These are phyloP conservation scores for Drosophila putrida DNA, from an alignment of 2,888 invertebrate genomes.

Conservation along the genomic window DNA sequence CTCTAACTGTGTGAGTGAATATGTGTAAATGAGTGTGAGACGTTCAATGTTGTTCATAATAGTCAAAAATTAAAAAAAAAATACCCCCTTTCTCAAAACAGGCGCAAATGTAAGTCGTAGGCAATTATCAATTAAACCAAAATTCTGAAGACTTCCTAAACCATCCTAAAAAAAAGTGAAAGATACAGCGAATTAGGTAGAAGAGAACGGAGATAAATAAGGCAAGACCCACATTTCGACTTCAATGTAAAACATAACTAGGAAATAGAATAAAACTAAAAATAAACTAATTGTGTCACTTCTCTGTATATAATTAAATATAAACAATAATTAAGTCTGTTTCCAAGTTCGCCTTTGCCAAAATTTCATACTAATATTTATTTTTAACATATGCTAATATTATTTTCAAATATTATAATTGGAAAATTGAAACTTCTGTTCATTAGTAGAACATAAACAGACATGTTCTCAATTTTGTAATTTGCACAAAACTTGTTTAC, in stretches of 20 bases:
- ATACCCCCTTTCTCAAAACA: background rate
- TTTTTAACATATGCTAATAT: background rate
- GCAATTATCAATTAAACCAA: conserved; percentile 27
- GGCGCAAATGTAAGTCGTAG: conserved; percentile 39
- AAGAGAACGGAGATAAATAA: background rate
- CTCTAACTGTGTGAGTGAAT: conserved; percentile 12
- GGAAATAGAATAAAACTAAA: conserved; percentile 22
- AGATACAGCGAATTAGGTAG: background rate
- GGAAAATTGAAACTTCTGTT: background rate
- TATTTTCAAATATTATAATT: too few species aligned
- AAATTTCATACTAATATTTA: background rate
- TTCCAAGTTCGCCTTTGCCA: background rate
- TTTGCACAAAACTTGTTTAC: too few species aligned
- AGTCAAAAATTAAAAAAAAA: conserved; percentile 20
- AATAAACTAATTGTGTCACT: conserved; percentile 39
- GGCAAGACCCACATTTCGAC: conserved; percentile 27
- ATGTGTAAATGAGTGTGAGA: conserved; percentile 19
- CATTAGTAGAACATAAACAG: background rate
- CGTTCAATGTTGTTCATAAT: conserved; percentile 32
- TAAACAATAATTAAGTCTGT: conserved; percentile 3
- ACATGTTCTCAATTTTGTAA: too few species aligned
- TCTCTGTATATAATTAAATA: conserved; percentile 38
- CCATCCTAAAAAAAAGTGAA: background rate
- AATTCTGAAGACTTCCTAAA: conserved; percentile 27
- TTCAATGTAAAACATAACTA: conserved; percentile 20